Evolutionary conservation across 2,797 vertebrate genomes (phyloP), one percentile per base, ranked within the genome.

Genomic region (Halcyon chelicuti): DNA sequence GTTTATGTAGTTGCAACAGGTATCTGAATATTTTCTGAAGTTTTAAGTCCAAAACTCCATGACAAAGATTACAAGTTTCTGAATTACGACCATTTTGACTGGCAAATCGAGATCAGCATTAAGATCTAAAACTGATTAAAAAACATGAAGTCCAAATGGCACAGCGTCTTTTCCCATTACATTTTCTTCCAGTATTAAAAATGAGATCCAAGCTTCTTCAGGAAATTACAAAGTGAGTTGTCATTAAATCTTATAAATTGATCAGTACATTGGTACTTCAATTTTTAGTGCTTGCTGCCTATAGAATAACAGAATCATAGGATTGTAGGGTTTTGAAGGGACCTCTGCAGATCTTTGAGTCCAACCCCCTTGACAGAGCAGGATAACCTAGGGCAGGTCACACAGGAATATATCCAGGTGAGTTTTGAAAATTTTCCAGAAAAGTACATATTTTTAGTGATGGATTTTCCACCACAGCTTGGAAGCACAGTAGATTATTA

Each of bases 21-120:
- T 54, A 79, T 91, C 26, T 37, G 4, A 65, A n/a, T 51, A 42
- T 55, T 70, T 79, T 79, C 15, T 44, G 25, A 58, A 39, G 9
- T 46, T 55, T 61, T 72, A 57, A 2, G 0, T 49, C 6, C 10
- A 88, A 58, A 70, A 70, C 70, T 63, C 0, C 0, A 7, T 16
- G 21, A 51, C 25, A 19, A 83, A 80, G 7, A 28, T 74, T 74
- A 35, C 6, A 46, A 18, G 23, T n/a, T 66, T 77, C n/a, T 58
- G 10, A 12, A 46, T 76, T 31, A 10, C 1, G 6, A n/a, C 8
- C 4, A 40, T 62, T 68, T 74, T 72, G 16, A 79, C 3, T 4
- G 14, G 9, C 7, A 89, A 79, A 4, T 51, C 76, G 46, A 82
- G 44, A 47, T 85, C 60, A 85, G 1, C 23, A 67, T 57, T 65